A percentile compares a stretch with the other conserved stretches of the same genome.
Conservation (phyloP, 2,888 invertebrate species). For the Ecliptopera silaceata region DNA sequence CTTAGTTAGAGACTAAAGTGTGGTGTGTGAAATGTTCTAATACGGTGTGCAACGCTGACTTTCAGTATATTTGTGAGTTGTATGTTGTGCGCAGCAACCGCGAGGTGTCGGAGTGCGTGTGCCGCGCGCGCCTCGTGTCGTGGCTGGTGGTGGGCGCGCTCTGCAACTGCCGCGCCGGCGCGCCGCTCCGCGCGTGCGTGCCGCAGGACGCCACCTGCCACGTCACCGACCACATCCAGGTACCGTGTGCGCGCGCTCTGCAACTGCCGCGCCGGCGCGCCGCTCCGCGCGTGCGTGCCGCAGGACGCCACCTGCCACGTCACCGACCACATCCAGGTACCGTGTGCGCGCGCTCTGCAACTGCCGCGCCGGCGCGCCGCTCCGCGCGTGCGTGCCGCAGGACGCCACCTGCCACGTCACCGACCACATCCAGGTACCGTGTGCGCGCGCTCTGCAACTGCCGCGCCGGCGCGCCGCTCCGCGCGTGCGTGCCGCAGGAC, state of each 20-base stretch:
- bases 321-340: slow-evolving; percentile 97
- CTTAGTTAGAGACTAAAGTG: too few species aligned
- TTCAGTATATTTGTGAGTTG: too few species aligned
- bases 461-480: slow-evolving; percentile 81
- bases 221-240: slow-evolving; percentile 98
- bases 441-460: slow-evolving; percentile 97
- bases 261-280: slow-evolving; percentile 84
- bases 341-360: slow-evolving; percentile 97
- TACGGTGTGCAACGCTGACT: too few species aligned
- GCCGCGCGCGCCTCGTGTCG: slow-evolving; percentile 96
- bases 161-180: slow-evolving; percentile 85
- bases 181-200: slow-evolving; percentile 92
- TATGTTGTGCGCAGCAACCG: slow-evolving; percentile 84
- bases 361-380: slow-evolving; percentile 82
- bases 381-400: slow-evolving; percentile 95
- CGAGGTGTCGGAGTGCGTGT: slow-evolving; percentile 97
- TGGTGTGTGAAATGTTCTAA: too few species aligned
- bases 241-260: slow-evolving; percentile 97
- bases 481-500: slow-evolving; percentile 97
- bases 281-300: slow-evolving; percentile 94
- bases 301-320: slow-evolving; percentile 92
- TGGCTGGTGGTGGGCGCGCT: slow-evolving; percentile 98
- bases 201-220: slow-evolving; percentile 98
- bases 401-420: slow-evolving; percentile 92
- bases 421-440: slow-evolving; percentile 97